These are phyloP conservation scores for Anguilla japonica DNA, from an alignment of 2,113 vertebrate genomes.

Conservation along the genomic window DNA sequence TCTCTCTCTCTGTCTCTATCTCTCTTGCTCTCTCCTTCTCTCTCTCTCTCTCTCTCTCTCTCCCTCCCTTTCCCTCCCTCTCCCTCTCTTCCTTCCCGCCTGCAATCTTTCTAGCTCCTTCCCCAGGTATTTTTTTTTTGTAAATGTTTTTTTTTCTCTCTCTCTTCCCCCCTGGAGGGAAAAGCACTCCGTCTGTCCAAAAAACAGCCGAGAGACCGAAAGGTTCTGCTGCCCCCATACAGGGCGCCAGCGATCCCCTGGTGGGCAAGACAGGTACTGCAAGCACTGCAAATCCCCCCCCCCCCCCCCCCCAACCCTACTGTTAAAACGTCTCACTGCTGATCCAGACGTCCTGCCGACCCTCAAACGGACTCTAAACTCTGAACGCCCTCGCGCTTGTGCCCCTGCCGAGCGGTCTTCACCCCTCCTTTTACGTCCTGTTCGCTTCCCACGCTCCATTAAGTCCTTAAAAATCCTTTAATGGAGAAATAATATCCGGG, in stretches of 20 bases:
- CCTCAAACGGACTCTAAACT: not conserved
- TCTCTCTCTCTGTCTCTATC: not conserved
- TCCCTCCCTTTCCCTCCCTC: not conserved
- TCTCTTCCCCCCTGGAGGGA: slow-evolving; percentile 15
- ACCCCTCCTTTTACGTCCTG: not conserved
- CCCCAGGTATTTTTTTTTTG: not conserved
- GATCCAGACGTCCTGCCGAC: not conserved
- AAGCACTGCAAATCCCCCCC: not conserved
- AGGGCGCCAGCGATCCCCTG: slow-evolving; percentile 35
- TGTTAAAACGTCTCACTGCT: not conserved
- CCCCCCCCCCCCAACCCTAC: not conserved
- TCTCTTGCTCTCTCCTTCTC: not conserved
- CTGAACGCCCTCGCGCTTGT: not conserved
- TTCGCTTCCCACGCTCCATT: not conserved
- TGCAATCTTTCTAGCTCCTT: not conserved
- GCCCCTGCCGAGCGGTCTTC: not conserved
- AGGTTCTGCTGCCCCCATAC: slow-evolving; percentile 28
- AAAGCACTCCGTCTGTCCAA: slow-evolving; percentile 48
- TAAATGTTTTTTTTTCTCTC: slow-evolving; percentile 30
- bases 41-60: too few relatives aligned
- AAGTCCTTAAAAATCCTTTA: not conserved
- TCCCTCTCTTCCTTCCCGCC: not conserved
- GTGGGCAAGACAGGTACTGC: slow-evolving; percentile 49
- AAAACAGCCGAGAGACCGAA: slow-evolving; percentile 38
- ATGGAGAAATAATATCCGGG: too few relatives aligned